Conservation (phyloP, 2,888 invertebrate genomes). For the Megamerina dolium region DNA sequence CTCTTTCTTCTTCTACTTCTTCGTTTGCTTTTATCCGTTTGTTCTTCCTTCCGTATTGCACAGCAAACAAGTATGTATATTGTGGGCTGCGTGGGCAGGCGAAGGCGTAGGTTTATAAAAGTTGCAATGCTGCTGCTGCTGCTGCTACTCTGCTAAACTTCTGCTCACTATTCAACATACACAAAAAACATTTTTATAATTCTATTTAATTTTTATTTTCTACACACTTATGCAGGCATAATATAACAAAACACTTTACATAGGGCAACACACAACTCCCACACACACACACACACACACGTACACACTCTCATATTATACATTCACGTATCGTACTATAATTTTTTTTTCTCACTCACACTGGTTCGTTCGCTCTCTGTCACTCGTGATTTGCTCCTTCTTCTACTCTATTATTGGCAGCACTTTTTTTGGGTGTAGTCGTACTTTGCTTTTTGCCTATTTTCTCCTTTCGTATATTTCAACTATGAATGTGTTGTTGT, state of each 20-base stretch:
- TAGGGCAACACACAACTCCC: background rate
- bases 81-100: slow-evolving; percentile 5
- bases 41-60: too few relatives aligned
- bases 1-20: too few relatives aligned
- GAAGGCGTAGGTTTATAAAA: too few relatives aligned
- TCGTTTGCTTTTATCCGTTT: too few relatives aligned
- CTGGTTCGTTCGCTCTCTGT: slow-evolving; percentile 4
- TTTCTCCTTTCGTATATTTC: background rate
- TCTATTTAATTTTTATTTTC: too few relatives aligned
- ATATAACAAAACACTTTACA: too few relatives aligned
- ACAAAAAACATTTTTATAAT: too few relatives aligned
- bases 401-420: slow-evolving; percentile 5
- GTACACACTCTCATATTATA: background rate
- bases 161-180: too few relatives aligned
- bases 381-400: too few relatives aligned
- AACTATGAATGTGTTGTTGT: too few relatives aligned
- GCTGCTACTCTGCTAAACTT: slow-evolving; percentile 7
- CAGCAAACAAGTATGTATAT: too few relatives aligned
- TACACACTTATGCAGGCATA: background rate
- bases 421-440: slow-evolving; percentile 23
- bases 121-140: slow-evolving; percentile 5
- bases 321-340: too few relatives aligned
- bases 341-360: slow-evolving; percentile 10
- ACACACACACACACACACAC: background rate
- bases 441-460: slow-evolving; percentile 6